Percentiles rank a stretch among this genome's conserved stretches.
These are phyloP conservation scores for Plecotus auritus DNA, from an alignment of 2,113 vertebrate species.

Conservation along the genomic window DNA sequence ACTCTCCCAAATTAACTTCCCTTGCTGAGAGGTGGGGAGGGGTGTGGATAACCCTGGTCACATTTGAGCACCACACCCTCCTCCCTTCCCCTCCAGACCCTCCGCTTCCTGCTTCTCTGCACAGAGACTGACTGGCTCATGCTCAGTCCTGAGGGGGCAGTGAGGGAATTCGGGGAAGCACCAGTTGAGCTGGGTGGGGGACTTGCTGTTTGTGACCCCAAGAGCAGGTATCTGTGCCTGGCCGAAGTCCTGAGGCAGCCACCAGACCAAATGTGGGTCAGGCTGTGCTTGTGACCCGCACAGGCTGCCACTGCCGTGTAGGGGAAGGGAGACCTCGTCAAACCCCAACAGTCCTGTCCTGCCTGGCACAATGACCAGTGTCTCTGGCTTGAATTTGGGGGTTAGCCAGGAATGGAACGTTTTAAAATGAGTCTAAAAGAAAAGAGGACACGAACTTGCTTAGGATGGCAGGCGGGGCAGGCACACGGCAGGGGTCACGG, in stretches of 20 bases:
- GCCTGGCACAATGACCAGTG: not conserved
- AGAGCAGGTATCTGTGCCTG: not conserved
- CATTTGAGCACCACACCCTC: too few species aligned
- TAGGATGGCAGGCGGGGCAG: not conserved
- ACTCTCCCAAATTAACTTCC: rapidly evolving
- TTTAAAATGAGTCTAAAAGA: not conserved
- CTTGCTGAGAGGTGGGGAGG: too few species aligned
- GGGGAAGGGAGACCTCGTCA: not conserved
- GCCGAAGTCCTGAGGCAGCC: not conserved
- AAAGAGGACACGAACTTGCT: not conserved
- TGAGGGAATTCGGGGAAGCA: rapidly evolving
- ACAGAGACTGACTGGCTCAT: not conserved
- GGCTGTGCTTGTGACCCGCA: not conserved
- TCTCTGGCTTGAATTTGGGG: not conserved
- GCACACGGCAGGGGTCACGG: not conserved
- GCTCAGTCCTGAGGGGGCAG: not conserved
- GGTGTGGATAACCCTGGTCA: not conserved
- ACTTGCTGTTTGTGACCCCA: not conserved
- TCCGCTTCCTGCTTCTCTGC: not conserved
- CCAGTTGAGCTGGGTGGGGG: too few species aligned
- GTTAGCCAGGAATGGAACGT: not conserved
- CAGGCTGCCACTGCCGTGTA: not conserved
- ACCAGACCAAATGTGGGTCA: not conserved
- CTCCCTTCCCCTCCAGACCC: too few species aligned
- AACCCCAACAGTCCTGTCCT: not conserved